Conservation (phyloP, 2,888 invertebrate genomes). For the Caenorhabditis angaria region DNA sequence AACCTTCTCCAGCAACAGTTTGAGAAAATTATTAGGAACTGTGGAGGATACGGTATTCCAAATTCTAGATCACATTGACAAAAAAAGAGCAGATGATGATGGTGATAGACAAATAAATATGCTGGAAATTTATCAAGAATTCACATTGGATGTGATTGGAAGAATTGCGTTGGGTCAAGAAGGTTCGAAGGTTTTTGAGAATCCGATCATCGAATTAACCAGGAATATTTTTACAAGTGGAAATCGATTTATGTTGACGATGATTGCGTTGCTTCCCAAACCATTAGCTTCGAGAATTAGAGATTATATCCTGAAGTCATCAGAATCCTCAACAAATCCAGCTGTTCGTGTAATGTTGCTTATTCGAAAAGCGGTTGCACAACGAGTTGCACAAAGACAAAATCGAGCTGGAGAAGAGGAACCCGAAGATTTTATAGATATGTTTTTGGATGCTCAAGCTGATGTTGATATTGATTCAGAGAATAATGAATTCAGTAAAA, state of each 20-base stretch:
- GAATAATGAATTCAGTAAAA: constrained; percentile 16
- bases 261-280: constrained; percentile 18
- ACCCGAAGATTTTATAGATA: constrained; percentile 56
- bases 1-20: constrained; percentile 74
- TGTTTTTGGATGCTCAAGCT: constrained; percentile 55
- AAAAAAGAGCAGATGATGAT: neutral
- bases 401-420: constrained; percentile 32
- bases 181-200: constrained; percentile 29
- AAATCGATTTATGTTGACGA: constrained; percentile 18
- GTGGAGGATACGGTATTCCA: constrained; percentile 41
- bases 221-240: constrained; percentile 21
- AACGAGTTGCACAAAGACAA: constrained; percentile 39
- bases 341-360: constrained; percentile 15
- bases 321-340: neutral
- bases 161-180: constrained; percentile 56
- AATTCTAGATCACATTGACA: constrained; percentile 35
- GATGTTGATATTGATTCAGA: constrained; percentile 40
- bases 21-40: constrained; percentile 72
- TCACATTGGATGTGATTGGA: constrained; percentile 55
- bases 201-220: constrained; percentile 10
- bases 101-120: constrained; percentile 15
- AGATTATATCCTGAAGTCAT: constrained; percentile 1
- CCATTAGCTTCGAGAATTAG: too few relatives aligned
- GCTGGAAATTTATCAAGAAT: constrained; percentile 49
- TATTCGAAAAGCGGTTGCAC: constrained; percentile 19